These are phyloP conservation scores for Eledone cirrhosa DNA, from an alignment of 2,888 invertebrate species.

Conservation along the genomic window DNA sequence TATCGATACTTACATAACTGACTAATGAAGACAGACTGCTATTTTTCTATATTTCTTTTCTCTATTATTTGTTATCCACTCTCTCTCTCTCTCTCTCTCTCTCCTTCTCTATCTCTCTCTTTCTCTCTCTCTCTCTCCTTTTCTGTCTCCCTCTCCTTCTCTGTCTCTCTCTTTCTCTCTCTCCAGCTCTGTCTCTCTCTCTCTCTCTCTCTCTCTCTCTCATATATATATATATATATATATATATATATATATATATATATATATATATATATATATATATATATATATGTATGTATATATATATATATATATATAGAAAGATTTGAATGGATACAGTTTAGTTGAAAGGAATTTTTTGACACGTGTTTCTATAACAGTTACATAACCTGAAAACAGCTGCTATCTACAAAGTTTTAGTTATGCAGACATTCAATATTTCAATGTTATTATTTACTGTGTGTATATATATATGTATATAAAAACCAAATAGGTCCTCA, in stretches of 20 bases:
- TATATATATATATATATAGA: no score
- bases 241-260: background rate
- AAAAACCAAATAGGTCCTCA: no score
- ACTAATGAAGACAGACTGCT: background rate
- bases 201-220: background rate
- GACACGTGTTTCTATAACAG: no score
- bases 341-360: no score
- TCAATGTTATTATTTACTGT: no score
- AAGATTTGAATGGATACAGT: no score
- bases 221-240: slow-evolving; percentile 2
- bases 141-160: background rate
- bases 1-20: no score
- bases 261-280: slow-evolving; percentile 16
- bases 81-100: background rate
- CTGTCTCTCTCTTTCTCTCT: background rate
- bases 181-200: slow-evolving; percentile 3
- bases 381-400: no score
- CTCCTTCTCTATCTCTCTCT: background rate
- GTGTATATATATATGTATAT: no score
- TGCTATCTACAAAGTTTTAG: no score
- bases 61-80: no score
- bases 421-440: no score
- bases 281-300: slow-evolving; percentile 10
- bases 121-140: background rate
- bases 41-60: background rate